Percentiles rank a stretch among this genome's conserved stretches.
Conservation (phyloP, 2,797 vertebrate species). For the Amniataba percoides region DNA sequence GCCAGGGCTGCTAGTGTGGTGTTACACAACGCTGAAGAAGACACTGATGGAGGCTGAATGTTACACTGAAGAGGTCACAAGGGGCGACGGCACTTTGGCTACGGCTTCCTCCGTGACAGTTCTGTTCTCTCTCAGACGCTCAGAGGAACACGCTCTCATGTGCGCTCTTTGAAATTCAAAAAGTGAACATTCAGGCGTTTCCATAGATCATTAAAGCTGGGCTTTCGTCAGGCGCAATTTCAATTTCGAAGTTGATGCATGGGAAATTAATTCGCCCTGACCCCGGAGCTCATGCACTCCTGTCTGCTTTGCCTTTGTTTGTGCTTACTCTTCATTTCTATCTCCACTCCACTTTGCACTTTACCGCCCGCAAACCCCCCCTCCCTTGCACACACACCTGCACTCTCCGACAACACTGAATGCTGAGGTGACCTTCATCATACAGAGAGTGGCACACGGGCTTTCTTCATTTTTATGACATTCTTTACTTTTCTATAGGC, state of each 20-base stretch:
- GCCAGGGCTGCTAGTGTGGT: neutral
- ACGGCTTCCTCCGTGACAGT: neutral
- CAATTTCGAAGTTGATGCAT: slow-evolving; percentile 14
- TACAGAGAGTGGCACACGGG: slow-evolving; percentile 16
- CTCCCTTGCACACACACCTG: slow-evolving; percentile 37
- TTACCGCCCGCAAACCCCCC: neutral
- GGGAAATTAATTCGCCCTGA: slow-evolving; percentile 31
- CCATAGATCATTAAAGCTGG: neutral
- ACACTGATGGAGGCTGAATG: slow-evolving; percentile 37
- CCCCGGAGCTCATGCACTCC: slow-evolving; percentile 12
- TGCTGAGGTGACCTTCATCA: slow-evolving; percentile 69
- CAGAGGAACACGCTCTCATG: neutral
- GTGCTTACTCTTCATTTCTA: slow-evolving; percentile 69
- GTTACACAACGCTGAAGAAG: slow-evolving; percentile 46
- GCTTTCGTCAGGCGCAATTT: neutral
- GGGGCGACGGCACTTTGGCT: neutral
- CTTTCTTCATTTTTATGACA: slow-evolving; percentile 4
- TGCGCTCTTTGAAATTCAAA: neutral
- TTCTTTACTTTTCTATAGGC: slow-evolving; percentile 5
- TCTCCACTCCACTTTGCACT: slow-evolving; percentile 27
- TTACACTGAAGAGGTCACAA: neutral
- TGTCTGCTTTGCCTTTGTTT: slow-evolving; percentile 52
- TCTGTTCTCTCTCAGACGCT: neutral
- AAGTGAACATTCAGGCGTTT: slow-evolving; percentile 14
- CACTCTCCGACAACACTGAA: slow-evolving; percentile 27